Base-by-base conservation (phyloP, 2,888 invertebrate genomes). In the Euclidia mi region DNA sequence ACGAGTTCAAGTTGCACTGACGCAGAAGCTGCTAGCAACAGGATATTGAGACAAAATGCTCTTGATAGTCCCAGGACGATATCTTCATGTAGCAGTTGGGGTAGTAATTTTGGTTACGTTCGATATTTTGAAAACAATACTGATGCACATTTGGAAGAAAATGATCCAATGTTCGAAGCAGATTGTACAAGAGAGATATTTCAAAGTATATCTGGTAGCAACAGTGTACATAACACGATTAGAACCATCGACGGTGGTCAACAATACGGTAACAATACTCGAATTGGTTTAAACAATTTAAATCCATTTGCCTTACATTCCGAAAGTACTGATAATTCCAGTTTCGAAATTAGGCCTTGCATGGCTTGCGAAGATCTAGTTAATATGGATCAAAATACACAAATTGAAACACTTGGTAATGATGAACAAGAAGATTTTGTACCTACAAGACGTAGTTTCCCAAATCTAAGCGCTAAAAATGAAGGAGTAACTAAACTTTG, bases 311-410 rank as follows among this genome's bases (percentile, higher is more conserved):
- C 82, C 77, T 95, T 96, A 87, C 95, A 95, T 85, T 96, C 96
- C 60, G 95, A 96, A 83, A 95, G 94, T 66, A 95, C 95, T 12
- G 95, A 95, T 71, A 94, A 95, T 76, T 95, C 95, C 40, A 95
- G 95, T 71, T 95, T 95, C 71, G 95, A 95, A 71, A 92, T 89
- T 15, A 90, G 95, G 20, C 83, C 95, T 12, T 96, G 95, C 67
- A 95, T 95, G 88, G 96, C 96, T 7, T 96, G 96, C 80, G 96
- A 97, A 84, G 95, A 97, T 91, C 88, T 97, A 63, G 94, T 95
- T 9, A 95, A 96, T 84, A 94, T 96, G 78, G 95, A 96, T 79
- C 96, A 95, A 76, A 95, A 95, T 82, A 93, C 93, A 7, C 94
- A 94, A 81, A 94, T 96, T 35, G 89, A 90, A 66, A 89, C 86